Base-by-base conservation (phyloP, 2,888 invertebrate species). In the Temnothorax rugatulus region DNA sequence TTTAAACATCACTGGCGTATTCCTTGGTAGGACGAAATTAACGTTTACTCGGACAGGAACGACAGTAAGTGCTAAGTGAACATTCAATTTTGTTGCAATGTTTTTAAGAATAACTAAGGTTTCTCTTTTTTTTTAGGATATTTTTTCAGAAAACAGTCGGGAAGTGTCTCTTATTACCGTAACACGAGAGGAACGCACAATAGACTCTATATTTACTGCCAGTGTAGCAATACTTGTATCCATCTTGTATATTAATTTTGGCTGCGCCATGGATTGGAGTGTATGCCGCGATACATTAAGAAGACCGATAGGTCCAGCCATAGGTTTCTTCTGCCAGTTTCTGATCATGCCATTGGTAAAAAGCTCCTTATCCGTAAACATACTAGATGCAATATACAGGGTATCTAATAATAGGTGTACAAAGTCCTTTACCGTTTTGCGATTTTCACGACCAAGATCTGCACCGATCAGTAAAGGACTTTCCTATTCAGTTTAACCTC, bases 201-300 rank as follows among this genome's bases (percentile, higher is more conserved):
- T 98, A 59, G 98, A 98, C 95, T 96, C 95, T 15, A 94, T 97
- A 7, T 98, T 98, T 93, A 96, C 97, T 0, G 96, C 95, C 61
- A 97, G 97, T 84, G 97, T 98, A 7, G 97, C 97, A 2, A 95
- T 96, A 66, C 96, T 98, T 69, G 97, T 97, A 79, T 97, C 97
- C 0, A 95, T 98, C 71, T 96, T 98, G 90, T 98, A 98, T 93
- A 97, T 99, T 81, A 98, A 98, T 95, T 98, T 98, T 95, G 98
- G 99, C 0, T 98, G 98, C 93, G 98, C 98, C 0, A 96, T 98
- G 94, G 97, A 98, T 93, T 96, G 98, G 96, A 95, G 95, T 0
- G 96, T 97, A 0, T 96, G 98, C 21, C 96, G 96, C 88, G 95
- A 95, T 1, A 97, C 97, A 25, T 88, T 98, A 2, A 96, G 96